Conservation (phyloP, 2,797 vertebrate genomes). For the Ptychadena robeensis region DNA sequence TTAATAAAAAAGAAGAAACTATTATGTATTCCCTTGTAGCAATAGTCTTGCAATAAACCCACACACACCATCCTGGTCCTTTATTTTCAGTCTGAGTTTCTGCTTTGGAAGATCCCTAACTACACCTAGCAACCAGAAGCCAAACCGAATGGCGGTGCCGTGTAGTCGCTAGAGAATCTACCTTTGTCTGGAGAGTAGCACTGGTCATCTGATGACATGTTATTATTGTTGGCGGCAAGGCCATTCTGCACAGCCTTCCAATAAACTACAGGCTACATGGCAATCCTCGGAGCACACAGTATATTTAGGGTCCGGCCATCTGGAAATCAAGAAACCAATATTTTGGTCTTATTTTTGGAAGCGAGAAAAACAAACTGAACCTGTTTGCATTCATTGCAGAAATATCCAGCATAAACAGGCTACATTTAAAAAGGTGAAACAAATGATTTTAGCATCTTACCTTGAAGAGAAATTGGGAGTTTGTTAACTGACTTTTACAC, state of each 20-base stretch:
- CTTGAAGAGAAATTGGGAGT: too few relatives aligned
- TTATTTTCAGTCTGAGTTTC: neutral
- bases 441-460: too few relatives aligned
- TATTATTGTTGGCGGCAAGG: conserved; percentile 11
- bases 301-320: neutral
- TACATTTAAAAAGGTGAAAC: neutral
- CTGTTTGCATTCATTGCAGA: neutral
- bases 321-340: neutral
- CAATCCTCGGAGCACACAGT: neutral
- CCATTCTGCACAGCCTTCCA: neutral
- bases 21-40: too few relatives aligned
- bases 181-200: conserved; percentile 28
- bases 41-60: too few relatives aligned
- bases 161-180: conserved; percentile 27
- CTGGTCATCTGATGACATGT: conserved; percentile 23
- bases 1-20: too few relatives aligned
- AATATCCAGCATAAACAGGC: neutral
- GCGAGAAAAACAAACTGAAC: neutral
- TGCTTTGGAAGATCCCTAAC: neutral
- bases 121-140: neutral
- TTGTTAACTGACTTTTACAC: too few relatives aligned
- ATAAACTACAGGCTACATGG: conserved; percentile 3
- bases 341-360: neutral
- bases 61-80: too few relatives aligned
- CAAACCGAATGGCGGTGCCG: neutral